A percentile compares a stretch with the other conserved stretches of the same genome.
These are phyloP conservation scores for Hemithea aestivaria DNA, from an alignment of 2,888 invertebrate genomes.

Conservation along the genomic window DNA sequence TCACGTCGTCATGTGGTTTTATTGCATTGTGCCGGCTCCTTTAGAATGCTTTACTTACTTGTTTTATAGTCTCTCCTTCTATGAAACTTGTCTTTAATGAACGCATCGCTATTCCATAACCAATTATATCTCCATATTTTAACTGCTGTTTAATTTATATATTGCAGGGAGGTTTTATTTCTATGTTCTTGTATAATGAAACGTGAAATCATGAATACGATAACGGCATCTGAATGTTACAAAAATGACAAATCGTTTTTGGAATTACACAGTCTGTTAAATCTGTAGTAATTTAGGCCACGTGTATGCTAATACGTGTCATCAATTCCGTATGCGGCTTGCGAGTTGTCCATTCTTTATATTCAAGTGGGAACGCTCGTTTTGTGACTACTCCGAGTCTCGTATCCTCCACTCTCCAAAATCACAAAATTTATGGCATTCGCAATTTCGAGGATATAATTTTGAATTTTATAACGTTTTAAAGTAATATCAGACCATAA, in stretches of 20 bases:
- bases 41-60: conserved; percentile 7
- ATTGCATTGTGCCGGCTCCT: conserved; percentile 13
- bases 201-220: no score
- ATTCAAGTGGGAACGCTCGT: conserved; percentile 29
- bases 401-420: conserved; percentile 28
- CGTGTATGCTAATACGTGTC: conserved; percentile 9
- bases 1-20: conserved; percentile 19
- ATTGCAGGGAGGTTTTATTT: no score
- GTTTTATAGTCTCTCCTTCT: conserved; percentile 9
- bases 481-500: neutral
- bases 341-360: conserved; percentile 29
- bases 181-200: no score
- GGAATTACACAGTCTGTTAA: no score
- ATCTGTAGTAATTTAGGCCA: neutral
- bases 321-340: conserved; percentile 23
- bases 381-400: conserved; percentile 21
- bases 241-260: no score
- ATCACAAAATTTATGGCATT: conserved; percentile 44
- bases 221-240: no score
- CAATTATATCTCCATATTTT: no score
- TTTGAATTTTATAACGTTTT: conserved; percentile 8
- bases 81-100: conserved; percentile 12
- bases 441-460: conserved; percentile 16
- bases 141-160: no score
- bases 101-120: conserved; percentile 6